Conservation (phyloP, 2,888 invertebrate species). For the Sepioteuthis lessoniana region DNA sequence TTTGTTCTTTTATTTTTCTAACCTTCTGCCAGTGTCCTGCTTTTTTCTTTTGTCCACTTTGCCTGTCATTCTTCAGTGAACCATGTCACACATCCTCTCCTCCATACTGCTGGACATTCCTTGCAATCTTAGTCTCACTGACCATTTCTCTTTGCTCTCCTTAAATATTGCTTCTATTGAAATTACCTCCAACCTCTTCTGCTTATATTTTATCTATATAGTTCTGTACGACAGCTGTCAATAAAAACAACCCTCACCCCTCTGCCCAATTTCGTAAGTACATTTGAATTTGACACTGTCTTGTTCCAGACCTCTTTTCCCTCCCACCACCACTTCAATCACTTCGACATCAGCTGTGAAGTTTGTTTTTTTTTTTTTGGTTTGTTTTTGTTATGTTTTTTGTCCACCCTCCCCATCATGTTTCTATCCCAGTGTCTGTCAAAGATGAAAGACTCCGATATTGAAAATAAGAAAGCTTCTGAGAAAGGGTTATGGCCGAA, state of each 20-base stretch:
- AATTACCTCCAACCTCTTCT: conserved; percentile 16
- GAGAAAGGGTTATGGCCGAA: background rate
- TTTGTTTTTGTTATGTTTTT: background rate
- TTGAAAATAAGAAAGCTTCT: background rate
- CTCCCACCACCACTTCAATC: background rate
- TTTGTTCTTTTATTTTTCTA: background rate
- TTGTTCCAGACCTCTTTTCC: background rate
- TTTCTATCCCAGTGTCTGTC: background rate
- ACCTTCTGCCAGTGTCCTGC: too few relatives aligned
- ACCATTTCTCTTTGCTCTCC: background rate
- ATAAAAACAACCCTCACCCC: background rate
- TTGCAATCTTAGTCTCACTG: background rate
- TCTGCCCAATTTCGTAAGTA: background rate
- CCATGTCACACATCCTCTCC: background rate
- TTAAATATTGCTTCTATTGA: background rate
- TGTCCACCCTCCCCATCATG: background rate
- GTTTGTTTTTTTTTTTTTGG: background rate
- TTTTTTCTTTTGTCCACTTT: conserved; percentile 5
- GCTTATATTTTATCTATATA: background rate
- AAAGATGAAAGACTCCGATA: background rate
- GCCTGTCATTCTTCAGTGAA: background rate
- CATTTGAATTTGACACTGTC: background rate
- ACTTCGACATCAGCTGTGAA: background rate
- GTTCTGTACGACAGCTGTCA: background rate
- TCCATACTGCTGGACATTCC: background rate